Conservation (phyloP, 1,140 invertebrate genomes). For the Reticulitermes speratus region DNA sequence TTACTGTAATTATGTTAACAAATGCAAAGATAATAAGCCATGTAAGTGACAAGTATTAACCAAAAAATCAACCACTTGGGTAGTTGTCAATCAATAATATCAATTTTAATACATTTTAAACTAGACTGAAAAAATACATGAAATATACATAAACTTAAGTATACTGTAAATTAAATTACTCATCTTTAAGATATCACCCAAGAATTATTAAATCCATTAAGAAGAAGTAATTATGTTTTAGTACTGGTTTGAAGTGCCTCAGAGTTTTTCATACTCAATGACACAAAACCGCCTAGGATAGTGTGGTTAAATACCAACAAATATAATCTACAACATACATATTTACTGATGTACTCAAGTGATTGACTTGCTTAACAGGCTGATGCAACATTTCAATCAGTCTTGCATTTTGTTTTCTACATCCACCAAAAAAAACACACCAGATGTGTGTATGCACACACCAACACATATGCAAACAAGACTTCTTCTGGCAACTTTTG, state of each 20-base stretch:
- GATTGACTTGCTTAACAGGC: background rate
- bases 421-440: background rate
- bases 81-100: background rate
- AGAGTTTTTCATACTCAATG: background rate
- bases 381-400: constrained; percentile 2
- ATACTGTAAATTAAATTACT: background rate
- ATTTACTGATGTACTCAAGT: background rate
- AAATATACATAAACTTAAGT: background rate
- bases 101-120: background rate
- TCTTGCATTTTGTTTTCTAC: background rate
- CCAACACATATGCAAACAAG: background rate
- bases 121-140: background rate
- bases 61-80: background rate
- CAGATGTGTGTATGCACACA: too few species aligned
- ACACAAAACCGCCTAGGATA: background rate
- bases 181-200: background rate
- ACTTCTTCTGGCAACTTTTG: background rate
- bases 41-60: background rate
- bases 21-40: background rate
- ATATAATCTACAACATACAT: background rate
- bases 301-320: background rate
- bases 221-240: background rate
- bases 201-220: background rate
- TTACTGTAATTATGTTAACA: constrained; percentile 4
- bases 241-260: background rate